phyloP scores from a whole-genome alignment of 2,797 vertebrate species.

The Platalea minor region DNA sequence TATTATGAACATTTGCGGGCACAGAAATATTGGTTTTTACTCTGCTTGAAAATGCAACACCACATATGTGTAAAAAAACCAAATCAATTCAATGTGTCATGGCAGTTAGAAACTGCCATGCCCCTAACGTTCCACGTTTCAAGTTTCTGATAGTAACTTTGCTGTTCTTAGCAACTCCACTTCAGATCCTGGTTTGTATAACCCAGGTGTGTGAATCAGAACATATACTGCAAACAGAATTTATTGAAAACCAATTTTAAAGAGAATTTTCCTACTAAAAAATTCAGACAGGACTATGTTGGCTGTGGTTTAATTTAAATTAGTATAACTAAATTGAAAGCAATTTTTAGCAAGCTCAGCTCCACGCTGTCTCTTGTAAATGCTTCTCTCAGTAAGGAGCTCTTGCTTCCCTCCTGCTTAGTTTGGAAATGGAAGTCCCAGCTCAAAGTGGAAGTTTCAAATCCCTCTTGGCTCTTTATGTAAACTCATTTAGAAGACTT shows the following conservation, averaged over 20 bases:
- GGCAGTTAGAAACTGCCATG: not conserved
- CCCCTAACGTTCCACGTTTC: fast-evolving
- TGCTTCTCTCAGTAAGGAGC: not conserved
- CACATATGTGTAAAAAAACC: not conserved
- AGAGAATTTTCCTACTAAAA: not conserved
- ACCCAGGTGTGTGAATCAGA: not conserved
- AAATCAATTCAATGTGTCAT: not conserved
- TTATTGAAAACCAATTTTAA: not conserved
- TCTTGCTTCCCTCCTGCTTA: not conserved
- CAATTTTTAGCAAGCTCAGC: not conserved
- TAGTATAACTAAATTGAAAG: not conserved
- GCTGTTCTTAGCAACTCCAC: not conserved
- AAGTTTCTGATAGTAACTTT: not conserved
- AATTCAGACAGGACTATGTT: not conserved
- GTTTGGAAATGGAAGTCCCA: not conserved
- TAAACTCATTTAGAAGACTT: not conserved
- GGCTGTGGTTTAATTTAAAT: not conserved
- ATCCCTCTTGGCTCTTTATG: not conserved
- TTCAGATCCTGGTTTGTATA: not conserved
- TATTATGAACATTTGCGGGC: not conserved
- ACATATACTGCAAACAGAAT: fast-evolving
- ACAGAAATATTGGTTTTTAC: not conserved
- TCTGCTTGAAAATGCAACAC: not conserved
- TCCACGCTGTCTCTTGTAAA: not conserved
- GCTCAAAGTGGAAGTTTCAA: not conserved